Base-by-base conservation (phyloP, 1,140 invertebrate genomes). In the Drosophila persimilis region DNA sequence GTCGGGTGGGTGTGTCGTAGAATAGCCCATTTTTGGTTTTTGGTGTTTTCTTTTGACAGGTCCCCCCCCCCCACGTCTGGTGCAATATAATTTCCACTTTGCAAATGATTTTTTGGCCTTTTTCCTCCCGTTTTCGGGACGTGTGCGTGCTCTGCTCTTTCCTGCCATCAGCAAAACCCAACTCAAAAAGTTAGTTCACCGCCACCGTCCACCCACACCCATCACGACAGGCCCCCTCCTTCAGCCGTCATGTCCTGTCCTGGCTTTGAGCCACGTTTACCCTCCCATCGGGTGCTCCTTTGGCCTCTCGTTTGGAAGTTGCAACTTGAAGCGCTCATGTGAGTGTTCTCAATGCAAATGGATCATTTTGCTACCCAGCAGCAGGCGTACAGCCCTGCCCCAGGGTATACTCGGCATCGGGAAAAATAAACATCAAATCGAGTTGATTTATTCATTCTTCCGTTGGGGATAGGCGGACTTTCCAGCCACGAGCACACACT, bases 281-380 rank as follows among this genome's bases (percentile, higher is more conserved):
- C 35, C 35, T 13, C 35, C 35, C 11, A 13, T 13, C 35, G 35
- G 11, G 15, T 15, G 15, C 11, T 39, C 35, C 35, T 13, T 39
- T 39, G 11, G 35, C 8, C 35, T 69, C 69, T 69, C 35, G 52
- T 56, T 57, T 48, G 11, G 45, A 39, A 69, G 63, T 69, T 57
- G 65, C 63, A 67, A 67, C 63, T 67, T 41, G 65, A 47, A 41
- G 65, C 51, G 35, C 35, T 24, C 65, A 57, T 69, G 65, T 57
- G 65, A 56, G 48, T 67, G 62, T 15, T 20, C 55, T 47, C 65
- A 57, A 69, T 69, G 63, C 65, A 69, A 69, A 67, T 69, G 63
- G 63, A 69, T 57, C 48, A 35, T 13, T 24, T 46, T 55, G 50
- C 50, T 47, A 54, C 60, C 61, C 51, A 15, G 39, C 15, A 13